Base-by-base conservation (phyloP, 2,888 invertebrate species). In the Pedicia rivosa region DNA sequence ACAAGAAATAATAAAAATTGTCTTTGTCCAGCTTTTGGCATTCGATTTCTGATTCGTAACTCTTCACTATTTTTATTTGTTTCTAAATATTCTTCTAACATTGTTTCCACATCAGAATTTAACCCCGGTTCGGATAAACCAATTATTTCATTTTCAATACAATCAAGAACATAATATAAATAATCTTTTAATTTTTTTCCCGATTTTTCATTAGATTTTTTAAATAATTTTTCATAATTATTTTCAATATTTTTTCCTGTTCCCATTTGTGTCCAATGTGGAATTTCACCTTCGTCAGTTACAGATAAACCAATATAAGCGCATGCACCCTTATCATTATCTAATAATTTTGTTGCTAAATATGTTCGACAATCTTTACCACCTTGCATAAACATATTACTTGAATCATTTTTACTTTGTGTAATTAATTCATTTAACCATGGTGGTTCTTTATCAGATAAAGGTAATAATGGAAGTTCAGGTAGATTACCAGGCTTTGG, bases 231-330 rank as follows among this genome's bases (percentile, higher is more conserved):
- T n/a, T n/a, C n/a, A n/a, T n/a, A n/a, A n/a, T 3, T 42, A n/a
- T n/a, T n/a, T n/a, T n/a, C 37, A 14, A 42, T 38, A 24, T 35
- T 7, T 13, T 30, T 15, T 20, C 30, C 35, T 12, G 13, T 28
- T 10, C 32, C 45, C 43, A 43, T 43, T n/a, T 42, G 30, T 19
- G 40, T 12, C 47, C 48, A 48, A 15, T 42, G 24, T 4, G 44
- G 43, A 6, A 39, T 39, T 6, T 45, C 27, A 3, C 42, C 44
- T 33, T 46, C 46, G 22, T 49, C 46, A 12, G 38, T 43, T 24
- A 44, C 40, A 4, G 49, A 48, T n/a, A 49, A 38, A 2, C 47
- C 48, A 22, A 49, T 32, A 40, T 49, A 49, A 7, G 47, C 47
- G 36, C 49, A 49, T 17, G 47, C 47, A 24, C 47, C 49, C n/a